Base-by-base conservation (phyloP, 2,888 invertebrate species). In the Caenorhabditis parvicauda region DNA sequence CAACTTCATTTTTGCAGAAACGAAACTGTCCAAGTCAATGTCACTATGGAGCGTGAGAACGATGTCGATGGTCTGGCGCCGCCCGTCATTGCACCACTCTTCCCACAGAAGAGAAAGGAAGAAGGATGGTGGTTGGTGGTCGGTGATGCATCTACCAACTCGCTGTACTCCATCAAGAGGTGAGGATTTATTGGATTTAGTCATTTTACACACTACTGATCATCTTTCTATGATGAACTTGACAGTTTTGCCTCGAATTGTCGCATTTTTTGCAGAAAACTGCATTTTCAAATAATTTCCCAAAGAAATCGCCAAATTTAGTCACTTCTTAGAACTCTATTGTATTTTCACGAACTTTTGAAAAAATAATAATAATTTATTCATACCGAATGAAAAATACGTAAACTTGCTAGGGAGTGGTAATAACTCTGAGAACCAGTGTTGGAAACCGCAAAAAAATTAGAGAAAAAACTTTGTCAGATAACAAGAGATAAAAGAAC, bases 81-180 rank as follows among this genome's bases (percentile, higher is more conserved):
- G 17, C 93, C 95, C 0, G 96, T 99, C 28, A 91, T 98, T 56
- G 96, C 98, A 1, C 98, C 98, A 0, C 91, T 92, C 85, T 98
- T 93, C 86, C 96, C 98, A 12, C 91, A 91, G 54, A 75, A 86
- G 83, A 84, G 85, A 81, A 84, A 86, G 63, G 86, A 87, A 70
- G 87, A 87, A 78, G 86, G 86, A 49, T 87, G 87, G 87, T 99
- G 98, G 98, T 91, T 99, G 37, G 95, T 99, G 9, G 91, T 99
- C 70, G 98, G 98, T 45, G 95, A 96, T 81, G 91, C 93, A 0
- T 91, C 91, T 81, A 87, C 87, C 28, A 98, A 98, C 85, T 91
- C 92, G 0, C 85, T 99, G 42, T 86, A 96, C 6, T 95, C 95
- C 9, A 99, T 99, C 82, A 99, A 98, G 83, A 87, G 98, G 35